Percentiles rank a stretch among this genome's conserved stretches.
These are phyloP conservation scores for Drosophila diplacantha DNA, from an alignment of 2,888 invertebrate species.

Conservation along the genomic window DNA sequence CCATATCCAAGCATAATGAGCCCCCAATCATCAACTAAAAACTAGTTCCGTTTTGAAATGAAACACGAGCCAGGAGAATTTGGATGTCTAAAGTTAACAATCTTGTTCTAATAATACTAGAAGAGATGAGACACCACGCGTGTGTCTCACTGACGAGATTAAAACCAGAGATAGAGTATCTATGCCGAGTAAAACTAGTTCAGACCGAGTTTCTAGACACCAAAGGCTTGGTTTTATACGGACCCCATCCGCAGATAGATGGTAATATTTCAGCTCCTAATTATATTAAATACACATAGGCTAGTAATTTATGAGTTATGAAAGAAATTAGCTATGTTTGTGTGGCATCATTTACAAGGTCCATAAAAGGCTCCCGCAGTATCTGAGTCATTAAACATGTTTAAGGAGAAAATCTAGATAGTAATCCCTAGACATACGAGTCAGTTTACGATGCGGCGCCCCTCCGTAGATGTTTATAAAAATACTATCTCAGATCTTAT, in stretches of 20 bases:
- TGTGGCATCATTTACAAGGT: not conserved
- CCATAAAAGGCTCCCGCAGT: not conserved
- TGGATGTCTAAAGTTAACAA: not conserved
- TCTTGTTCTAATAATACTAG: not conserved
- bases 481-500: slow-evolving; percentile 9
- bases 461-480: slow-evolving; percentile 1
- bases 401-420: not conserved
- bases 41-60: slow-evolving; percentile 2
- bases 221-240: not conserved
- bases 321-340: not conserved
- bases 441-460: slow-evolving; percentile 19
- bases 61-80: not conserved
- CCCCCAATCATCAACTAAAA: not conserved
- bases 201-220: not conserved
- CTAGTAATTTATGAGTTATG: not conserved
- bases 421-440: slow-evolving; percentile 7
- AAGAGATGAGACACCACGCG: not conserved
- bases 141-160: not conserved
- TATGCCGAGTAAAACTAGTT: not conserved
- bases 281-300: not conserved
- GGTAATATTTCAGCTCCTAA: not conserved
- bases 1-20: not conserved
- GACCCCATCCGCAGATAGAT: not conserved
- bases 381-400: not conserved
- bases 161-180: not conserved